phyloP scores from a whole-genome alignment of 2,113 vertebrate genomes.

The Stomatorhinus ivindoensis region DNA sequence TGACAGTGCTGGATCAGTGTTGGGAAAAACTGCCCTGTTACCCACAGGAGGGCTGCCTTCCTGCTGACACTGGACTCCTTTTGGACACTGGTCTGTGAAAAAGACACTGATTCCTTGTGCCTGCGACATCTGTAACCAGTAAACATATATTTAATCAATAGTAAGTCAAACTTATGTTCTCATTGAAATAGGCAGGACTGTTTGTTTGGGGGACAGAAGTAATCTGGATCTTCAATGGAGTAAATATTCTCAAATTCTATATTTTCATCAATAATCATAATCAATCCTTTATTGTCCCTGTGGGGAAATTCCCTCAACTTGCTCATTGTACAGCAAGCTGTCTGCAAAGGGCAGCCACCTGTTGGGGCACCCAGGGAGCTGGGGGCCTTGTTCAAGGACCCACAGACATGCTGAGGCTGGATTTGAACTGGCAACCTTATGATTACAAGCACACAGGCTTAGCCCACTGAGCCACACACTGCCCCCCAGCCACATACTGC shows the following conservation, averaged over 20 bases:
- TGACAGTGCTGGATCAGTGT: neutral
- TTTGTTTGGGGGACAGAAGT: neutral
- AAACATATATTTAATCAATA: neutral
- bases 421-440: too few species aligned
- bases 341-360: too few species aligned
- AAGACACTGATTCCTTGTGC: neutral
- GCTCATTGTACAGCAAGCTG: too few species aligned
- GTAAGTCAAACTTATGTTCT: neutral
- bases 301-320: too few species aligned
- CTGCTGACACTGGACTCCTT: neutral
- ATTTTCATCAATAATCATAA: neutral
- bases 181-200: neutral
- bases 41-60: neutral
- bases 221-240: neutral
- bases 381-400: too few species aligned
- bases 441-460: too few species aligned
- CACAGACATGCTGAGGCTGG: too few species aligned
- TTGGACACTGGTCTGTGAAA: neutral
- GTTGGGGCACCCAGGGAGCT: too few species aligned
- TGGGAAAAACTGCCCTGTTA: neutral
- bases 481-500: too few species aligned
- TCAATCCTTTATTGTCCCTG: too few species aligned
- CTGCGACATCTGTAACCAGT: neutral
- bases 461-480: too few species aligned
- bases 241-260: neutral